Evolutionary conservation across 2,113 vertebrate species (phyloP), one percentile per base, ranked within the genome.

Genomic region (Grammomys surdaster): DNA sequence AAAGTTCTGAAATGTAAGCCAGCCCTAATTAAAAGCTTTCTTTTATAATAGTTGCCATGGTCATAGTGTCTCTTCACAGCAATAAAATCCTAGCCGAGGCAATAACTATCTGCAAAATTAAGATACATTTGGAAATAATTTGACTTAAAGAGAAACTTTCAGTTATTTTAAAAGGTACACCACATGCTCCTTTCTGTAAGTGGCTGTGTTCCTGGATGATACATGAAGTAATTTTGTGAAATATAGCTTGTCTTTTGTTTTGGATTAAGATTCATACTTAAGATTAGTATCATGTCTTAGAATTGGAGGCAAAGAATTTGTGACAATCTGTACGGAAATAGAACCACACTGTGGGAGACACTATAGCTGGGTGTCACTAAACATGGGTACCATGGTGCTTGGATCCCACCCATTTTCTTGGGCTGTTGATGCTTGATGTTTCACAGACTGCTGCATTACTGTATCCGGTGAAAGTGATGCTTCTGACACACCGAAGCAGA

Each of bases 181-280:
- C 16, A 48, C 7, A 58, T 77, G 14, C 40, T 91, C n/a, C 65
- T 87, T 93, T 95, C 75, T 54, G 75, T 75, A 89, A 72, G 54
- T 65, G 65, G 43, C 80, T 87, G 65, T 96, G 65, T 89, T 54
- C 65, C 16, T 93, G n/a, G 58, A 33, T 87, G 46, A 69, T 72
- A 93, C 81, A 76, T 51, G 78, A 95, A 96, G 22, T 43, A 84
- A 93, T 73, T 95, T 87, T 78, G n/a, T 96, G 80, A 93, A 96
- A 90, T 60, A 67, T 2, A 77, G n/a, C 84, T 78, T 75, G 43
- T 78, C 7, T 11, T 73, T 36, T 7, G 17, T 58, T 94, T 76
- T 89, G 46, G 31, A 67, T 85, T 88, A 73, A 85, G 76, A 94
- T 24, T 93, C 36, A 60, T 93, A 22, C 90, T 85, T 40, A 46